Base-by-base conservation (phyloP, 2,888 invertebrate species). In the Troglohyphantes excavatus region DNA sequence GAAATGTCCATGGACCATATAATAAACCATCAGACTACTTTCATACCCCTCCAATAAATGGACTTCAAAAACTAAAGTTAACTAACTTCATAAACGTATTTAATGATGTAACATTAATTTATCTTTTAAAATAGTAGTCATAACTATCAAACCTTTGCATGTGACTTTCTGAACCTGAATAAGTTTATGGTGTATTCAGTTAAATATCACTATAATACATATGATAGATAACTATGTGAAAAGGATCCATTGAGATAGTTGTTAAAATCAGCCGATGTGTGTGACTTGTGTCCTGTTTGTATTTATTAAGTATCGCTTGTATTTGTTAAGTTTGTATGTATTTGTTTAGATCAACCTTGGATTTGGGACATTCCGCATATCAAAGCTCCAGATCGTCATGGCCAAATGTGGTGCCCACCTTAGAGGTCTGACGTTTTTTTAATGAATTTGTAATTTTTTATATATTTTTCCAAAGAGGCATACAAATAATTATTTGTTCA, bases 321-420 rank as follows among this genome's bases (percentile, higher is more conserved):
- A 11, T 7, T 43, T 43, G 43, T 43, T 43, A n/a, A n/a, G n/a
- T n/a, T n/a, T n/a, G 59, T 17, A 39, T 17, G 13, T 72, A 9
- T 68, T 68, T 27, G 23, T 78, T 68, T 53, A 91, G 92, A 92
- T 91, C 68, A 91, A 65, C 91, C 91, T 1, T 92, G 92, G 92
- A 90, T 83, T 65, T 91, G 91, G 91, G 91, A 92, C 76, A 87
- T 90, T 27, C 90, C 91, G 13, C 90, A 91, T 21, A 86, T 88
- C 5, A 86, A 83, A 27, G 82, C 46, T 19, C 91, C 91, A 19
- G 92, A 92, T 88, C 84, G 85, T 9, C 59, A 85, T 86, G 92
- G 91, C 21, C 86, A 90, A 46, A 85, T 67, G 70, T 92, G 91
- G 91, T 90, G 90, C 59, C 92, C 92, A n/a, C 79, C 86, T 27